Conservation (phyloP, 2,888 invertebrate species). For the Lissocephala sabroskyi region DNA sequence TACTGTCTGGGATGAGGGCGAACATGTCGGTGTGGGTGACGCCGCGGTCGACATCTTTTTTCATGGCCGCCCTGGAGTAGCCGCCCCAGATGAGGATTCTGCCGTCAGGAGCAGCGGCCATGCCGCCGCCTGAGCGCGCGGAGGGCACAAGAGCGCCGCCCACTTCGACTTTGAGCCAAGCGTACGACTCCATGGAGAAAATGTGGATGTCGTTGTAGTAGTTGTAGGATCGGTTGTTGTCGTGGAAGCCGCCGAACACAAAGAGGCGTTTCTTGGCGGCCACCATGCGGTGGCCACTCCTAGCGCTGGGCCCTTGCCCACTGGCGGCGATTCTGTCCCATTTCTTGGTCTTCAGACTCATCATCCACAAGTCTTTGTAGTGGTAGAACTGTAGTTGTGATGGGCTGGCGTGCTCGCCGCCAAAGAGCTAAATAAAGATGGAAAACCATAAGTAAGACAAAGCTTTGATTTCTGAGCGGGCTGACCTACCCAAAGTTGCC, state of each 20-base stretch:
- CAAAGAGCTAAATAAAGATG: conserved; percentile 76
- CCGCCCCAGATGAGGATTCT: conserved; percentile 83
- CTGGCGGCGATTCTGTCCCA: conserved; percentile 88
- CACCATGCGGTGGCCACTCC: conserved; percentile 93
- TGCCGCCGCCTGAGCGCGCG: conserved; percentile 85
- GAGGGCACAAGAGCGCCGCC: conserved; percentile 78
- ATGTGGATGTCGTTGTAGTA: conserved; percentile 91
- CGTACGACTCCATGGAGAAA: conserved; percentile 85
- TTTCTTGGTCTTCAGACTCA: conserved; percentile 80
- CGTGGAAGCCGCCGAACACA: conserved; percentile 93
- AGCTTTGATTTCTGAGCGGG: no score
- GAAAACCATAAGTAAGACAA: not conserved
- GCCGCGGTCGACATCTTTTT: conserved; percentile 84
- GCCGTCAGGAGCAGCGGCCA: conserved; percentile 74
- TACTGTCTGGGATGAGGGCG: conserved; percentile 75
- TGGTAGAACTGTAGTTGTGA: conserved; percentile 94
- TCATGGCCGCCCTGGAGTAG: conserved; percentile 82
- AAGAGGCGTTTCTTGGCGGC: conserved; percentile 83
- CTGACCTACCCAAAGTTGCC: conserved; percentile 77
- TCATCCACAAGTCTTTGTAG: conserved; percentile 93
- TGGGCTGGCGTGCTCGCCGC: conserved; percentile 93
- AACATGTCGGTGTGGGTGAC: conserved; percentile 82
- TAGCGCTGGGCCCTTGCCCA: conserved; percentile 83
- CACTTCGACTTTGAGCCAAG: conserved; percentile 83
- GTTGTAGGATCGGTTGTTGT: conserved; percentile 88